Base-by-base conservation (phyloP, 2,113 vertebrate species). In the Heliornis fulica region DNA sequence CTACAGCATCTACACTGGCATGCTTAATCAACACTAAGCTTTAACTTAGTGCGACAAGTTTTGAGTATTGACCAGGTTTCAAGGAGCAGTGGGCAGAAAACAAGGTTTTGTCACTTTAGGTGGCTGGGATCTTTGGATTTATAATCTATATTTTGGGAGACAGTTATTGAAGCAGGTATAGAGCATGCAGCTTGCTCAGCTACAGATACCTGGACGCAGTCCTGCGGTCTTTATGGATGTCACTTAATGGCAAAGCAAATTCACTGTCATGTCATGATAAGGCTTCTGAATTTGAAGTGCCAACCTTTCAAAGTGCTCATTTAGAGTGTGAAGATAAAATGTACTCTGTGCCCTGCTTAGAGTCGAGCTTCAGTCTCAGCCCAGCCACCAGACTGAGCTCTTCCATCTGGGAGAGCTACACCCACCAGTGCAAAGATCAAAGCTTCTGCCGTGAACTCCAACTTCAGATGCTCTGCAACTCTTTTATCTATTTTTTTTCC, bases 401-500 rank as follows among this genome's bases (percentile, higher is more conserved):
- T 59, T 64, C 54, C 83, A 63, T 65, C 83, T 63, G 92, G 51
- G 57, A 81, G 9, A 81, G 9, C 91, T 84, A 56, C 32, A 71
- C 51, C 61, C 23, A 2, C 74, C 76, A 34, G 43, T 20, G 28
- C 61, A 83, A 72, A 81, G 40, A 87, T 79, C 69, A 70, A 78
- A 95, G 94, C 63, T 53, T 57, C 40, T 70, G 22, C 48, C 0
- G 0, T 54, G 75, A 87, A 71, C 80, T 95, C 71, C 54, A 54
- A 6, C 83, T 75, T 76, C 31, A 86, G 64, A 53, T 78, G 50
- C 3, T 46, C 61, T 76, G 76, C 77, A 38, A 84, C 9, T 20
- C 63, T 61, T 77, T 9, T 10, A 29, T 95, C 77, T 95, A 0
- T 91, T 89, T 77, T 97, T n/a, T 90, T 91, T 93, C 59, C 97